Evolutionary conservation across 2,113 vertebrate genomes (phyloP).

Genomic region (Ophthalmolycus amberensis): DNA sequence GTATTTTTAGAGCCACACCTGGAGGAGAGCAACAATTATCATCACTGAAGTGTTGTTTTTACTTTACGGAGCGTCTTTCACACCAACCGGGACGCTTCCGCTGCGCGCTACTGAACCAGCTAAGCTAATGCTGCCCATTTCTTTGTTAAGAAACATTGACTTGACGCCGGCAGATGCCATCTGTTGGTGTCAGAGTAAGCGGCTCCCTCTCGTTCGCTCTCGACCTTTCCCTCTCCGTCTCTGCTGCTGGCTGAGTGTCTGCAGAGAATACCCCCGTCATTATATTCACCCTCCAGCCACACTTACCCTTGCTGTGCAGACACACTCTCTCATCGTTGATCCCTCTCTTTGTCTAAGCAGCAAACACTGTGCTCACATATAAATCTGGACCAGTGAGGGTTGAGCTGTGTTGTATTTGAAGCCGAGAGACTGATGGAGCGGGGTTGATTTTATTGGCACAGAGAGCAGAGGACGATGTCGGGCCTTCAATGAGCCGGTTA

Average conservation of each 20-base stretch:
- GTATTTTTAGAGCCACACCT: conserved; percentile 74
- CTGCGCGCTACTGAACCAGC: conserved; percentile 41
- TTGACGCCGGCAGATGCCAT: conserved; percentile 62
- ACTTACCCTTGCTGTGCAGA: conserved; percentile 63
- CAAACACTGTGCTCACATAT: conserved; percentile 10
- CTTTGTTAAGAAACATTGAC: conserved; percentile 64
- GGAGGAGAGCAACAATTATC: conserved; percentile 53
- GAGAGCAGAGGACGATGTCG: background rate
- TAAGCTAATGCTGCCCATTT: conserved; percentile 57
- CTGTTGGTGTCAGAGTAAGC: conserved; percentile 54
- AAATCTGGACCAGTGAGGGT: conserved; percentile 21
- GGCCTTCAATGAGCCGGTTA: conserved; percentile 16
- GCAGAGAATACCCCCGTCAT: conserved; percentile 64
- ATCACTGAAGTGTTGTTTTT: conserved; percentile 48
- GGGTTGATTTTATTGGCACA: conserved; percentile 25
- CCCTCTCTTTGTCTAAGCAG: conserved; percentile 19
- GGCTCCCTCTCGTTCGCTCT: conserved; percentile 38
- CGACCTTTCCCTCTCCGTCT: conserved; percentile 3
- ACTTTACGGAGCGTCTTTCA: conserved; percentile 40
- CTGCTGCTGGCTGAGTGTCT: conserved; percentile 45
- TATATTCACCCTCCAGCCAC: conserved; percentile 58
- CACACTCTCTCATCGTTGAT: conserved; percentile 45
- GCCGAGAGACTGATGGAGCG: conserved; percentile 1
- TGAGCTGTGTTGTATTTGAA: conserved; percentile 6
- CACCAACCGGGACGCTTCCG: conserved; percentile 43